A percentile compares a stretch with the other conserved stretches of the same genome.
These are phyloP conservation scores for Philereme vetulata DNA, from an alignment of 2,888 invertebrate genomes.

Conservation along the genomic window DNA sequence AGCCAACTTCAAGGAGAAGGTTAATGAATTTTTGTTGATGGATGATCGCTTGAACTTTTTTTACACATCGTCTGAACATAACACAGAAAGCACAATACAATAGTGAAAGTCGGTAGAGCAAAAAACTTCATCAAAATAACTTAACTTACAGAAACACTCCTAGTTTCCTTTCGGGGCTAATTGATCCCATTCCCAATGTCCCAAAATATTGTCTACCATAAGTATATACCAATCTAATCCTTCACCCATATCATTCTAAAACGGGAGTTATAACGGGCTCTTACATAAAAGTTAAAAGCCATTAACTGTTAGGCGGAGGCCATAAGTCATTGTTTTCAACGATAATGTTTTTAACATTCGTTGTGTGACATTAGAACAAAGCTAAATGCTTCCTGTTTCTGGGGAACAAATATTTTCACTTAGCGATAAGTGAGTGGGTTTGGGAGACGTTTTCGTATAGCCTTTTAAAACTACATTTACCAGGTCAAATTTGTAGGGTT, in stretches of 20 bases:
- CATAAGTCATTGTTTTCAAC: slow-evolving; percentile 41
- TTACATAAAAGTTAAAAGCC: slow-evolving; percentile 35
- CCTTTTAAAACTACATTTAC: neutral
- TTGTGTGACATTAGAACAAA: slow-evolving; percentile 62
- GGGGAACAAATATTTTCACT: slow-evolving; percentile 67
- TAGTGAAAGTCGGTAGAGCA: no score
- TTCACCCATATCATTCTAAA: slow-evolving; percentile 14
- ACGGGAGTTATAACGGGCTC: slow-evolving; percentile 19
- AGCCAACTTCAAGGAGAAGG: no score
- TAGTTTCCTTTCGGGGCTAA: no score
- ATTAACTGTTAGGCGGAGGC: slow-evolving; percentile 33
- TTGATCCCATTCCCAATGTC: no score
- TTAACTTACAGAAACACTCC: no score
- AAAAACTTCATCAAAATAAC: no score
- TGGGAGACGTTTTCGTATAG: slow-evolving; percentile 1
- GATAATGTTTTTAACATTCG: slow-evolving; percentile 42
- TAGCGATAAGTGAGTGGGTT: slow-evolving; percentile 38
- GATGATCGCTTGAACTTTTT: no score
- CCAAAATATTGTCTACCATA: no score
- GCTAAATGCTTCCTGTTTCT: slow-evolving; percentile 66
- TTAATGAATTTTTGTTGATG: no score
- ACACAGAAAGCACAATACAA: no score
- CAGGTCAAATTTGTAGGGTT: neutral
- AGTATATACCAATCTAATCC: slow-evolving; percentile 1
- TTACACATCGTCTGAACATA: no score